Base-by-base conservation (phyloP, 2,888 invertebrate species). In the Lepidocyrtinus sp. region DNA sequence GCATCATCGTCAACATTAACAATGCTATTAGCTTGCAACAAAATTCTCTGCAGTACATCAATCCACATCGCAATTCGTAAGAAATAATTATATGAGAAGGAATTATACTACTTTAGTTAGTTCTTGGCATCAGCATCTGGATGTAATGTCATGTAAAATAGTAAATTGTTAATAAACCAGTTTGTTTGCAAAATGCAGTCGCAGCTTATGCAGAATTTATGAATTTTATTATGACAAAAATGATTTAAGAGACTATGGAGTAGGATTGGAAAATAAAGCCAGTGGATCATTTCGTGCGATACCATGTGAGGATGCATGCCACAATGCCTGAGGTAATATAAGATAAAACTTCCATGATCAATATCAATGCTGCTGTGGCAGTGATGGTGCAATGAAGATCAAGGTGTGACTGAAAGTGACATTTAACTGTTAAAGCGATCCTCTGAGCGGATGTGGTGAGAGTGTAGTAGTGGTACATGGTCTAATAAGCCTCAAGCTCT, bases 371-470 rank as follows among this genome's bases (percentile, higher is more conserved):
- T n/a, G n/a, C n/a, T 59, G 25, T 64, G 62, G 25, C 36, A 21
- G 59, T 59, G 63, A 21, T 63, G 78, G 74, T 79, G 79, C 79
- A 79, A 70, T 74, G 79, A 79, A 79, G 79, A 79, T 79, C 79
- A 79, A 79, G 79, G 79, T 79, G 79, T 63, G 79, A 74, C 55
- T 77, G 17, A 59, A 59, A 59, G 59, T 59, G 59, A 59, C 59
- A 59, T 59, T 59, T 36, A 36, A 36, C 36, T 36, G 36, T n/a
- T 59, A 22, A 50, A 50, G 15, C 50, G 50, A 50, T 50, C 50
- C 15, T 50, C n/a, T 50, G 15, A 59, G 59, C 59, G 59, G 59
- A 59, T 59, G 59, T 59, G 59, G 22, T 59, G n/a, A n/a, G 55
- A 59, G 59, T 59, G 21, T n/a, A n/a, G n/a, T n/a, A n/a, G n/a